phyloP scores from a whole-genome alignment of 2,797 vertebrate species.

The Somateria mollissima region DNA sequence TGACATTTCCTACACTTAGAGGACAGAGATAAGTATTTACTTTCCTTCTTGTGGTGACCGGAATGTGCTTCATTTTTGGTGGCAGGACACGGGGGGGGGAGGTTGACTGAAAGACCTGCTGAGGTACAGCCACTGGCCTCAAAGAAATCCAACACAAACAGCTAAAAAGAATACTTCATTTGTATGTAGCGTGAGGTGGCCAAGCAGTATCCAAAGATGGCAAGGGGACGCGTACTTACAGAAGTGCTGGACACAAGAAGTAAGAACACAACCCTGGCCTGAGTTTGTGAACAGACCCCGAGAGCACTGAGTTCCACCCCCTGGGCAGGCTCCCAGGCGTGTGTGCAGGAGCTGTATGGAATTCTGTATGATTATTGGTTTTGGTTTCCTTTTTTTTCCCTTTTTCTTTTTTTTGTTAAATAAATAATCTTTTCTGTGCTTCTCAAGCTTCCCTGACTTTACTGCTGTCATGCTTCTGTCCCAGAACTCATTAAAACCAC shows the following conservation, averaged over 20 bases:
- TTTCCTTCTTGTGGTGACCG: slow-evolving; percentile 57
- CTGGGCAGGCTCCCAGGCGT: neutral
- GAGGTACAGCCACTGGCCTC: slow-evolving; percentile 28
- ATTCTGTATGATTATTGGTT: neutral
- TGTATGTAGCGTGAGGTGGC: slow-evolving; percentile 18
- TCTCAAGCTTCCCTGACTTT: slow-evolving; percentile 70
- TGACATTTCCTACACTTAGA: neutral
- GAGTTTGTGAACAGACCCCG: neutral
- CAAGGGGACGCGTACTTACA: slow-evolving; percentile 56
- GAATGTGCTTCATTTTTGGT: slow-evolving; percentile 43
- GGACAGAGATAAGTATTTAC: neutral
- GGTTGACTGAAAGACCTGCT: neutral
- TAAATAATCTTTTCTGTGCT: slow-evolving; percentile 76
- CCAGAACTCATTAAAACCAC: slow-evolving; percentile 36
- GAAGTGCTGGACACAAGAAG: slow-evolving; percentile 35
- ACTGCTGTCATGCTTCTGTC: slow-evolving; percentile 30
- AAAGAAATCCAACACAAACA: slow-evolving; percentile 51
- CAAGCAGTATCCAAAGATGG: slow-evolving; percentile 56
- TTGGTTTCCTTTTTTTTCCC: neutral
- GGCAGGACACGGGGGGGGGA: neutral
- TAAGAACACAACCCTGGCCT: slow-evolving; percentile 45
- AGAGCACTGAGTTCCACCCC: neutral
- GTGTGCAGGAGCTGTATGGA: neutral
- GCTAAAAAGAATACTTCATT: slow-evolving; percentile 40
- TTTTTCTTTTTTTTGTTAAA: slow-evolving; percentile 49